Conservation (phyloP, 2,113 vertebrate species). For the Mus pahari region DNA sequence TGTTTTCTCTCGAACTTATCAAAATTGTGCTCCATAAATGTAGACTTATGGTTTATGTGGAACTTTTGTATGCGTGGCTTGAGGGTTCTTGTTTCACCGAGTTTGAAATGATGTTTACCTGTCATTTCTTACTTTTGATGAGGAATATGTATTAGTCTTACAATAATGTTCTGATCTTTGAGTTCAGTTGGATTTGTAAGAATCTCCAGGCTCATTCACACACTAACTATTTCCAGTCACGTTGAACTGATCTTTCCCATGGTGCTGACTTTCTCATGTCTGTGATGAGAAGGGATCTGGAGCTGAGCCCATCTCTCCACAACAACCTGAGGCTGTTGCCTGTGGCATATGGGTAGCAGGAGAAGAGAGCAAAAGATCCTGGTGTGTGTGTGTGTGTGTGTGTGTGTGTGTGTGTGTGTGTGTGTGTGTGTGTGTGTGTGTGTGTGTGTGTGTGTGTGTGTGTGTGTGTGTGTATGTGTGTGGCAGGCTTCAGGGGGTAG, state of each 20-base stretch:
- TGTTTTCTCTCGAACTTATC: conserved; percentile 15
- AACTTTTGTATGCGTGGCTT: background rate
- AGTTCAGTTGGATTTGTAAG: background rate
- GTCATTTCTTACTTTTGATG: conserved; percentile 24
- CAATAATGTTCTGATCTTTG: background rate
- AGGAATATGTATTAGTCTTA: background rate
- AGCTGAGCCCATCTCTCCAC: background rate
- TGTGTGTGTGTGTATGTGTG: background rate
- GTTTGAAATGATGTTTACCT: background rate
- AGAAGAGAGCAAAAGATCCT: too few species aligned
- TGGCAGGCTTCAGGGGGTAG: background rate
- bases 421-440: background rate
- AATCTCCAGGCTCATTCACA: background rate
- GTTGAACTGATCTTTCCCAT: background rate
- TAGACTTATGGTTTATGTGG: background rate
- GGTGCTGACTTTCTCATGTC: too few species aligned
- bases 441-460: background rate
- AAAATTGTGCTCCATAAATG: conserved; percentile 35
- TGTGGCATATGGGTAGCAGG: too few species aligned
- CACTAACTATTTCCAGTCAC: background rate
- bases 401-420: background rate
- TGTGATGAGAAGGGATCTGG: background rate
- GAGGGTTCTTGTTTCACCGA: background rate
- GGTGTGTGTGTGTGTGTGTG: background rate
- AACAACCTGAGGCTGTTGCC: background rate